Conservation (phyloP, 2,113 vertebrate genomes). For the Caretta caretta region DNA sequence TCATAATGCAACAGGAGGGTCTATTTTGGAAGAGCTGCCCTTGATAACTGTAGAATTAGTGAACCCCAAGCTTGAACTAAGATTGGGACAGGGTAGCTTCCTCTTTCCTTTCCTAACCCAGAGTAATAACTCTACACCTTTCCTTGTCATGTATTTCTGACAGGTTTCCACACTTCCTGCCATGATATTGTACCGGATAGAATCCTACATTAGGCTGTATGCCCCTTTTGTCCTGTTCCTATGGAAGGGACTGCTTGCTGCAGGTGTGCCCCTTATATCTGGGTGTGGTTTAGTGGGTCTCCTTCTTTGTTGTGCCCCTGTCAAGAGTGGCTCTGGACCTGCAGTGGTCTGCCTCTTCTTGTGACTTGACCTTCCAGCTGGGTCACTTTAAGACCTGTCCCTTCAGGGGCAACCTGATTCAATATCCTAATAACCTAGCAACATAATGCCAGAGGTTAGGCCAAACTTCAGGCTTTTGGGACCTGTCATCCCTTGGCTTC, state of each 20-base stretch:
- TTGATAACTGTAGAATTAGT: constrained; percentile 12
- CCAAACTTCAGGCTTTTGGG: too few relatives aligned
- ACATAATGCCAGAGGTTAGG: too few relatives aligned
- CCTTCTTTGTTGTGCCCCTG: not conserved
- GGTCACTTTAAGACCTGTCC: too few relatives aligned
- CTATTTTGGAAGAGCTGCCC: not conserved
- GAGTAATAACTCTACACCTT: too few relatives aligned
- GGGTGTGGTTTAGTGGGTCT: not conserved
- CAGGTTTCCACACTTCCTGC: constrained; percentile 39
- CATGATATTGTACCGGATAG: not conserved
- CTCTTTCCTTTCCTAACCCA: not conserved
- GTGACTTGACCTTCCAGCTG: too few relatives aligned
- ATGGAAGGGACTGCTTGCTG: not conserved
- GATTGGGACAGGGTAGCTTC: constrained; percentile 11
- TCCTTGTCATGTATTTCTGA: constrained; percentile 6
- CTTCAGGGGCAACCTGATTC: too few relatives aligned
- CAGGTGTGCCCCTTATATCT: not conserved
- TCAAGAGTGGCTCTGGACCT: not conserved
- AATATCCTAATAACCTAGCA: too few relatives aligned
- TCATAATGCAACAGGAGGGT: constrained; percentile 25
- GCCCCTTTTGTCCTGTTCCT: not conserved
- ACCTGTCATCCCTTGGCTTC: too few relatives aligned
- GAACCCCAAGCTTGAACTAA: constrained; percentile 39
- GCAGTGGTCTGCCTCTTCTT: not conserved
- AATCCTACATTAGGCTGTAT: constrained; percentile 16